Conservation (phyloP, 2,888 invertebrate genomes). For the Chrysolina americana region DNA sequence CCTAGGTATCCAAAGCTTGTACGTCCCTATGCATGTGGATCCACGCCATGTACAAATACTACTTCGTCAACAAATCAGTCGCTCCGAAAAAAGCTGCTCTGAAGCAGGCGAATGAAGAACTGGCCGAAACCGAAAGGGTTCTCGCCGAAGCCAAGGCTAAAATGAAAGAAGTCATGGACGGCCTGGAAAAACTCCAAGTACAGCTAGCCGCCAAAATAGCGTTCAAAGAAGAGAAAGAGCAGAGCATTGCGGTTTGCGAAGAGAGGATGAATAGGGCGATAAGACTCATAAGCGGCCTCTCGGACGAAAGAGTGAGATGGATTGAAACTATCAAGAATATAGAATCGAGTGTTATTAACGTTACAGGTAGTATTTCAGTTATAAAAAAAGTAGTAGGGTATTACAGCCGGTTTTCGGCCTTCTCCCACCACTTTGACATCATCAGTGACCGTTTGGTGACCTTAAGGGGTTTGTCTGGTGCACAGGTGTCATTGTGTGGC, state of each 20-base stretch:
- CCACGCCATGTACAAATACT: slow-evolving; percentile 94
- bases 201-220: slow-evolving; percentile 82
- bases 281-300: slow-evolving; percentile 69
- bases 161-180: slow-evolving; percentile 83
- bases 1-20: slow-evolving; percentile 83
- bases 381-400: too few relatives aligned
- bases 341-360: slow-evolving; percentile 72
- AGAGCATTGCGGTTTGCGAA: slow-evolving; percentile 82
- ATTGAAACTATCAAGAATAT: slow-evolving; percentile 77
- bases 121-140: slow-evolving; percentile 77
- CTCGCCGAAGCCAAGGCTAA: slow-evolving; percentile 82
- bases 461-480: too few relatives aligned
- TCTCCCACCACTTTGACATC: too few relatives aligned
- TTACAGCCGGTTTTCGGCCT: too few relatives aligned
- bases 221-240: slow-evolving; percentile 80
- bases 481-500: too few relatives aligned
- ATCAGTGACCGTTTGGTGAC: too few relatives aligned
- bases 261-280: slow-evolving; percentile 85
- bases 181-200: slow-evolving; percentile 82
- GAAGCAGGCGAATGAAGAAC: slow-evolving; percentile 78
- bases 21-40: slow-evolving; percentile 91
- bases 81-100: slow-evolving; percentile 92
- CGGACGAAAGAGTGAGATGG: slow-evolving; percentile 73
- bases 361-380: slow-evolving; percentile 77
- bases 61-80: slow-evolving; percentile 86